Evolutionary conservation across 2,797 vertebrate species (phyloP).

Genomic region (Sebastes jordani): DNA sequence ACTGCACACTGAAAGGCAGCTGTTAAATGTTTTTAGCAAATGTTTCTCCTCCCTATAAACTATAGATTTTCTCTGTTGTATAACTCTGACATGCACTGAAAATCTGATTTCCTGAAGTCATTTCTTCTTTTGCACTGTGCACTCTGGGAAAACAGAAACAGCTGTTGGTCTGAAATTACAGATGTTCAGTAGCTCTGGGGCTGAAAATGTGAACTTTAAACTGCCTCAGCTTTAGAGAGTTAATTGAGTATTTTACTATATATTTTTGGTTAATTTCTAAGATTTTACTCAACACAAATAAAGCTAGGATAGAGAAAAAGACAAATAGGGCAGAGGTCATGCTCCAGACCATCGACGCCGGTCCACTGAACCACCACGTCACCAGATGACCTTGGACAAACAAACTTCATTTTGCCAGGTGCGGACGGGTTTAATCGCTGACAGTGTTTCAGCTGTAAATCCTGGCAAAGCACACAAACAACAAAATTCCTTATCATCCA

Average conservation of each 20-base stretch:
- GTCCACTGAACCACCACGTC: slow-evolving; percentile 25
- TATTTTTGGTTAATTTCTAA: neutral
- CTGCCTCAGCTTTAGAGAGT: neutral
- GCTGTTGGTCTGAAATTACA: slow-evolving; percentile 48
- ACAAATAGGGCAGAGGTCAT: slow-evolving; percentile 26
- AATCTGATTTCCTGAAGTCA: slow-evolving; percentile 45
- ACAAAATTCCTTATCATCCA: slow-evolving; percentile 29
- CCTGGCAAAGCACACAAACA: slow-evolving; percentile 43
- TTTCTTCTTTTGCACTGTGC: slow-evolving; percentile 30
- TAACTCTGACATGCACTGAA: slow-evolving; percentile 11
- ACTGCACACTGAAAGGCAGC: neutral
- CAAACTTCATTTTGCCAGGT: slow-evolving; percentile 48
- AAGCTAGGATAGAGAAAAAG: neutral
- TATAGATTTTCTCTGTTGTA: slow-evolving; percentile 3
- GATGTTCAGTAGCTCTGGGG: slow-evolving; percentile 39
- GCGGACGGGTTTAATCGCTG: slow-evolving; percentile 34
- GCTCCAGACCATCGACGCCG: neutral
- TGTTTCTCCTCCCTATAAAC: neutral
- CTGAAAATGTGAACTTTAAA: slow-evolving; percentile 35
- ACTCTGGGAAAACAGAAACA: slow-evolving; percentile 54
- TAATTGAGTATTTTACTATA: neutral
- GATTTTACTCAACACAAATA: neutral
- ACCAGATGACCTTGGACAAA: slow-evolving; percentile 42
- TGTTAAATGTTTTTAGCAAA: neutral
- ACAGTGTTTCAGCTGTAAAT: slow-evolving; percentile 49